Evolutionary conservation across 2,113 vertebrate species (phyloP), one percentile per base, ranked within the genome.

Genomic region (Aleadryas rufinucha): DNA sequence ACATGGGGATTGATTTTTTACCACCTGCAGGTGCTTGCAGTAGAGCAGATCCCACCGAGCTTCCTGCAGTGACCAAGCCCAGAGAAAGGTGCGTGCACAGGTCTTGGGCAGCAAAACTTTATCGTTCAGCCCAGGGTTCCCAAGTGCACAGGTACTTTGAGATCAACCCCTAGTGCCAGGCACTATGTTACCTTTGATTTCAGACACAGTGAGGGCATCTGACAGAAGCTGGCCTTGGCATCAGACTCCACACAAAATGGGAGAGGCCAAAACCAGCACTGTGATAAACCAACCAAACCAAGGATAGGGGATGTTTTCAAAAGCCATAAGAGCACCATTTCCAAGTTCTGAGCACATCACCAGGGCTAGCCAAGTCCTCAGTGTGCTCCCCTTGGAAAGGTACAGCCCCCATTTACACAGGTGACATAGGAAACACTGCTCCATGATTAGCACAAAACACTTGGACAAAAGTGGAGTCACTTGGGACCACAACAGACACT

Each of bases 171-270:
- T 0, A 21, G 33, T 9, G 24, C 53, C 39, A 35, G 54, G 19
- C 30, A 64, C 0, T 3, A 8, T 8, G 16, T 7, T 16, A 21
- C 2, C 20, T 17, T 1, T 18, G 20, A 50, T 53, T 72, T 35
- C 54, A 74, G 37, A 35, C 4, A 37, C 20, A 27, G 14, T 2
- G 18, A 19, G 23, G 6, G 6, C 35, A 19, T 26, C 50, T 61
- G 47, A 66, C 60, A 69, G 45, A 56, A 76, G 33, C 60, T 52
- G n/a, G 22, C 59, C 64, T n/a, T 35, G 60, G 41, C 1, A 0
- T 39, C 59, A 49, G 24, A 15, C 44, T 72, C 47, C 31, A 56
- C 20, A 56, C 14, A 44, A 64, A 74, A 41, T 1, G 4, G 10
- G 30, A 74, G 44, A 50, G 59, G 64, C 31, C 74, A 70, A 85